Evolutionary conservation across 2,113 vertebrate species (phyloP).

Genomic region (Petroica traversi): DNA sequence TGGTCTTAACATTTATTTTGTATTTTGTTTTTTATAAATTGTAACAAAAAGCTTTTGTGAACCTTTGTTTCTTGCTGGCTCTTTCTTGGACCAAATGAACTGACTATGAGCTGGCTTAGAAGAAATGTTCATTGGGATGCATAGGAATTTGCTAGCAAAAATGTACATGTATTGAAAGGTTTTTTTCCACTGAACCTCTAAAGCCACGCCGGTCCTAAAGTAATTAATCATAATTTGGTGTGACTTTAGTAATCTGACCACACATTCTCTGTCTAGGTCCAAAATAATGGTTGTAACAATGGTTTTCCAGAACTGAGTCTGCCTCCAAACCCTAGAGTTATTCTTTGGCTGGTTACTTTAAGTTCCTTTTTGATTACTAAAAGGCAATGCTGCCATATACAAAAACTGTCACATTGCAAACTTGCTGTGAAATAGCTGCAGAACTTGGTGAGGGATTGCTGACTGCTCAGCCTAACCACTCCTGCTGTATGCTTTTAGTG

Average conservation of each 20-base stretch:
- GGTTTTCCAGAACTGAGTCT: not conserved
- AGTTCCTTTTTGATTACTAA: not conserved
- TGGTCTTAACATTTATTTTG: constrained; percentile 66
- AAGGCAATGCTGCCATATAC: not conserved
- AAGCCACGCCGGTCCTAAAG: constrained; percentile 1
- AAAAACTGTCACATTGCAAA: not conserved
- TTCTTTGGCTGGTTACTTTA: not conserved
- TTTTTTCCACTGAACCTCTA: constrained; percentile 29
- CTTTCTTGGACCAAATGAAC: constrained; percentile 75
- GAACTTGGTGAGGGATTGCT: not conserved
- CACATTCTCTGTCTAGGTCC: not conserved
- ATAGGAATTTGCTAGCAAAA: constrained; percentile 72
- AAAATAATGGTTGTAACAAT: not conserved
- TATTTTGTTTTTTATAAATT: constrained; percentile 63
- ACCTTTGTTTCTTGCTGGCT: constrained; percentile 59
- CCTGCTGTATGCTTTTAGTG: not conserved
- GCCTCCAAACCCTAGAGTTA: not conserved
- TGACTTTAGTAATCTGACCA: not conserved
- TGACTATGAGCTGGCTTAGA: constrained; percentile 82
- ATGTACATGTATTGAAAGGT: constrained; percentile 46
- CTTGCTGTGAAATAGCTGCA: constrained; percentile 11
- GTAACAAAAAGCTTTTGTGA: constrained; percentile 62
- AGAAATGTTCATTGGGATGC: constrained; percentile 68
- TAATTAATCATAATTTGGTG: not conserved
- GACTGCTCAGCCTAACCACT: not conserved